Evolutionary conservation across 2,113 vertebrate species (phyloP), one percentile per base, ranked within the genome.

Genomic region (Pithys albifrons): DNA sequence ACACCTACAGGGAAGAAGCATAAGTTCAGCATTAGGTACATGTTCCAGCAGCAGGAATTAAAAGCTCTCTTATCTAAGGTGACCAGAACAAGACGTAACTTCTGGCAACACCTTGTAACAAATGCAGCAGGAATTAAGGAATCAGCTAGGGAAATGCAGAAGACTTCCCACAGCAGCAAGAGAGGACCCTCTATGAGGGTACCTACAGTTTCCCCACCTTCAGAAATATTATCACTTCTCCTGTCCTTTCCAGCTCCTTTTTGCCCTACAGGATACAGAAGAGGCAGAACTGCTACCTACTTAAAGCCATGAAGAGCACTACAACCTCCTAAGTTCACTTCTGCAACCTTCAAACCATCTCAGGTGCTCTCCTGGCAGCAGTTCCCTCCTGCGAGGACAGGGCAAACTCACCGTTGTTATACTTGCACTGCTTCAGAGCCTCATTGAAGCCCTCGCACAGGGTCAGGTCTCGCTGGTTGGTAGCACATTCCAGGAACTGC

Each of bases 381-480:
- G 23, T 0, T 18, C 41, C 27, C 45, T 19, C 4, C 48, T 0
- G 16, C 4, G 0, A 5, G 10, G 10, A 1, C 9, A 10, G 23
- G 51, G 24, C 19, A 1, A 14, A 2, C 98, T 97, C 94, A 99
- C 99, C 99, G 0, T 97, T 98, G 82, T 98, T 98, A 57, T 97
- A 96, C 86, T 99, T 99, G 98, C 99, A 99, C 93, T 99, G 99
- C 96, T 99, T 99, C 95, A 99, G 98, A 0, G 98, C 99, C 97
- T 99, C 99, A 1, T 96, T 99, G 97, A 99, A 99, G 89, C 99
- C 99, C 96, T 99, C 99, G 5, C 99, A 99, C 73, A 99, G 66
- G 88, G 96, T 98, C 94, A 99, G 97, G 96, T 99, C 99, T 2
- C 83, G 94, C 97, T 99, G 99, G 81, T 89, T 98, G 69, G 98